Evolutionary conservation across 2,888 invertebrate genomes (phyloP).

Genomic region (Resseliella maxima): DNA sequence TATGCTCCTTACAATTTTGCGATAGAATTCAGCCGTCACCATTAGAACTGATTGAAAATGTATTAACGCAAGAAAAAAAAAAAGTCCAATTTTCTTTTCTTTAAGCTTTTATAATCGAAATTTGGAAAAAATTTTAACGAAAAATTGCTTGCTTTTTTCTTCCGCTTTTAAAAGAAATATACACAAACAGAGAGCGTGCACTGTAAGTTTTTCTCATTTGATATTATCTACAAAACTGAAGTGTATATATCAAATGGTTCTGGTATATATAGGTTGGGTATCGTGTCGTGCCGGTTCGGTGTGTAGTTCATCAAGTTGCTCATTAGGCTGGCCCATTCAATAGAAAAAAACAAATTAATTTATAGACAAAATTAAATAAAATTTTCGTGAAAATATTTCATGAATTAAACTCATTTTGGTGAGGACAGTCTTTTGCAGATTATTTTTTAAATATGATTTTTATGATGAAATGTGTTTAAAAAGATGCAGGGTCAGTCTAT

Average conservation of each 20-base stretch:
- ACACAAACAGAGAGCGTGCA: conserved; percentile 51
- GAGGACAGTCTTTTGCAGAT: no score
- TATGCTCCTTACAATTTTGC: no score
- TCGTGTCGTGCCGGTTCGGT: conserved; percentile 54
- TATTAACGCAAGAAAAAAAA: no score
- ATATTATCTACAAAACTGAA: conserved; percentile 55
- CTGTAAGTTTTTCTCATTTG: conserved; percentile 56
- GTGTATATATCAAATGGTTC: conserved; percentile 54
- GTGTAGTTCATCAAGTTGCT: conserved; percentile 37
- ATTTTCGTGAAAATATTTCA: no score
- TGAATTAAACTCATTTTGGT: no score
- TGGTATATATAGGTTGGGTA: conserved; percentile 56
- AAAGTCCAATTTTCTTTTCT: neutral
- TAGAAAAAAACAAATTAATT: no score
- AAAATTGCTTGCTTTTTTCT: neutral
- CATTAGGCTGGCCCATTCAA: neutral
- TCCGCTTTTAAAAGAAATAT: neutral
- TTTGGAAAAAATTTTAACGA: no score
- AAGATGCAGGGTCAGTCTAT: neutral
- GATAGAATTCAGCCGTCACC: no score
- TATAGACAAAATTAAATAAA: no score
- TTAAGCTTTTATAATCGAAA: no score
- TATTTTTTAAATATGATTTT: no score
- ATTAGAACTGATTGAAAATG: neutral
- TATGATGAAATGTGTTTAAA: no score